A percentile compares a stretch with the other conserved stretches of the same genome.
phyloP scores from a whole-genome alignment of 2,888 invertebrate genomes.

The Rotaria magnacalcarata region DNA sequence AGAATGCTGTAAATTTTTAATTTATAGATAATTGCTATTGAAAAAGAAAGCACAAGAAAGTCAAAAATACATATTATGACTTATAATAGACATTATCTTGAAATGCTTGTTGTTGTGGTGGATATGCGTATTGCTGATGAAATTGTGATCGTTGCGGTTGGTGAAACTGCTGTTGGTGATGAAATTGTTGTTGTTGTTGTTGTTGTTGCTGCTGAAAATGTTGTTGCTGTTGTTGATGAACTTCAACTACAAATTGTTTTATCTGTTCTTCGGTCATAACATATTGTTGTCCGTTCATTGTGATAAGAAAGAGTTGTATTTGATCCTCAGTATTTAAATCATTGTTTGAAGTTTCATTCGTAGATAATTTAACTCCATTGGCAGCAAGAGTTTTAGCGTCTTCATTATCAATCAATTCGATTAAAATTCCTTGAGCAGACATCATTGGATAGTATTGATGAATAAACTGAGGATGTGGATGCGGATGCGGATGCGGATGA shows the following conservation, averaged over 20 bases:
- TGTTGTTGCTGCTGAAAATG: not conserved
- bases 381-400: not conserved
- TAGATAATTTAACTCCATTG: not conserved
- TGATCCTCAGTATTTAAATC: not conserved
- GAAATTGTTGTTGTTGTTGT: not conserved
- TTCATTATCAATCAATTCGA: not conserved
- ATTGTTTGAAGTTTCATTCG: not conserved
- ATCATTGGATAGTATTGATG: conserved; percentile 2
- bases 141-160: not conserved
- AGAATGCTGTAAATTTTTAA: not conserved
- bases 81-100: not conserved
- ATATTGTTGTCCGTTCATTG: conserved; percentile 19
- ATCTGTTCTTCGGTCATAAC: not conserved
- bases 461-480: not conserved
- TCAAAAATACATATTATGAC: not conserved
- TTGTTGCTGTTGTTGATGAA: conserved; percentile 25
- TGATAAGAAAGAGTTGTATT: not conserved
- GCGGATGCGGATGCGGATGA: not conserved
- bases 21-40: not conserved
- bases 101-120: not conserved
- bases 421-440: not conserved
- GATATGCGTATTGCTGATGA: not conserved
- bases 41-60: not conserved
- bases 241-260: not conserved
- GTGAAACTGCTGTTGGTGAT: not conserved